These are phyloP conservation scores for Galeopsomyia nigrocyanea DNA, from an alignment of 2,888 invertebrate species.

Conservation along the genomic window DNA sequence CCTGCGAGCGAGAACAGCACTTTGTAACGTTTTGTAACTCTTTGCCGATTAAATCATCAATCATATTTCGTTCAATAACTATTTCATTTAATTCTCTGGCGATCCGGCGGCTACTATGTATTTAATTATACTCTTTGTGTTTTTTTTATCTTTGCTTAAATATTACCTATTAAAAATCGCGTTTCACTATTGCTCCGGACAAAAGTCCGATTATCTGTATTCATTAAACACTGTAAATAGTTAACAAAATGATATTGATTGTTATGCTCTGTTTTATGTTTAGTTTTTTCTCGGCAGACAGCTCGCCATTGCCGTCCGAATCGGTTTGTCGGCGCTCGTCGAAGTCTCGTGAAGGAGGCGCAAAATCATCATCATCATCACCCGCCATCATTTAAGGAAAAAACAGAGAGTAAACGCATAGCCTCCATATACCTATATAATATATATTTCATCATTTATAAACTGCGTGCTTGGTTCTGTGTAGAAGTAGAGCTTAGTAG, in stretches of 20 bases:
- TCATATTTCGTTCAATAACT: conserved; percentile 49
- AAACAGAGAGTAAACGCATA: conserved; percentile 37
- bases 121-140: conserved; percentile 46
- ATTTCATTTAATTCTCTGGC: conserved; percentile 49
- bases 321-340: neutral
- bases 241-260: conserved; percentile 68
- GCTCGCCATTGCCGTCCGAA: conserved; percentile 33
- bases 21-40: conserved; percentile 24
- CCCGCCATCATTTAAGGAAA: conserved; percentile 36
- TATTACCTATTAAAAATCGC: conserved; percentile 50
- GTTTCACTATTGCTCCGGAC: conserved; percentile 65
- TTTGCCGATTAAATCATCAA: conserved; percentile 17
- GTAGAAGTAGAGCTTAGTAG: conserved; percentile 36
- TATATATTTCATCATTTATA: conserved; percentile 37
- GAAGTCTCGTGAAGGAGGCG: conserved; percentile 47
- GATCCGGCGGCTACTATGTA: conserved; percentile 36
- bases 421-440: conserved; percentile 39
- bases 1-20: conserved; percentile 24
- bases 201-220: conserved; percentile 59
- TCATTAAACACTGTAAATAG: conserved; percentile 67
- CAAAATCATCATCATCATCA: conserved; percentile 32
- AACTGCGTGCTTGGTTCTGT: conserved; percentile 45
- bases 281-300: conserved; percentile 20
- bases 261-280: conserved; percentile 54
- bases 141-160: conserved; percentile 1